These are phyloP conservation scores for Pipistrellus pygmaeus DNA, from an alignment of 2,797 vertebrate species.

Conservation along the genomic window DNA sequence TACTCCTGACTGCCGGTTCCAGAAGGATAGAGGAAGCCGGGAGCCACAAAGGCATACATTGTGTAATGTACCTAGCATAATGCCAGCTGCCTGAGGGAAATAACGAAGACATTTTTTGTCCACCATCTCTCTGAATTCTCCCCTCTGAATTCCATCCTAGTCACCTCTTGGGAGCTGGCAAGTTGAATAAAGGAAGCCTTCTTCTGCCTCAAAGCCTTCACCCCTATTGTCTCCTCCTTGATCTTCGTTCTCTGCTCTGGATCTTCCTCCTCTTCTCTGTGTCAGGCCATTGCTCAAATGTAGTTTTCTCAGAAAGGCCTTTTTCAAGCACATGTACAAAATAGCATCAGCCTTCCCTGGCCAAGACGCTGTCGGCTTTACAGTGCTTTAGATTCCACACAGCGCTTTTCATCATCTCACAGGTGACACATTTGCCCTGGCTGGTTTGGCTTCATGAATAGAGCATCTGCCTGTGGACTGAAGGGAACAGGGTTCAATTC, in stretches of 20 bases:
- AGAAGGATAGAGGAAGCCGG: neutral
- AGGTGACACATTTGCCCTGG: neutral
- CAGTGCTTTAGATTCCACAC: neutral
- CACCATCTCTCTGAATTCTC: neutral
- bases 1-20: neutral
- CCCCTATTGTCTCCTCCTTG: neutral
- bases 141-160: neutral
- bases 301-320: neutral
- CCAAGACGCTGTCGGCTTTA: neutral
- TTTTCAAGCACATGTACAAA: neutral
- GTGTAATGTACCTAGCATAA: neutral
- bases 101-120: neutral
- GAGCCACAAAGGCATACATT: neutral
- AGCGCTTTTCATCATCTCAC: neutral
- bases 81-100: neutral
- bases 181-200: neutral
- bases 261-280: neutral
- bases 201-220: neutral
- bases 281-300: neutral
- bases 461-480: too few species aligned
- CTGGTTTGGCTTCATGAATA: too few species aligned
- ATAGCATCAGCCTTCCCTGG: neutral
- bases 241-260: neutral
- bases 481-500: too few species aligned
- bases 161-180: neutral